Conservation (phyloP, 64 coral and sea anemone species). For the Platygyra sinensis region DNA sequence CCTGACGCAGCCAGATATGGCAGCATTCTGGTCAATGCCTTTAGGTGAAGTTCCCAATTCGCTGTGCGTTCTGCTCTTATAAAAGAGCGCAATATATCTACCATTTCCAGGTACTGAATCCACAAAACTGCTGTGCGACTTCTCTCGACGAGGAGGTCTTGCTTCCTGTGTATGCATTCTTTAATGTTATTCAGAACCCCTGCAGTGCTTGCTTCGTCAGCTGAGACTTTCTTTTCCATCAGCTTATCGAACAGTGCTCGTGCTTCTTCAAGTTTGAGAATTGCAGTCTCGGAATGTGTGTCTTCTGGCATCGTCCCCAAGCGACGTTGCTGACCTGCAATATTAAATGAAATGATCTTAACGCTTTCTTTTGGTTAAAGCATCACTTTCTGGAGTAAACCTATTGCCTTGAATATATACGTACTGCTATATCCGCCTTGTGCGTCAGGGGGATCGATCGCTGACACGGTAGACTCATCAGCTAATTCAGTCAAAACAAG, state of each 20-base stretch:
- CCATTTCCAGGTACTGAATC: conserved; percentile 58
- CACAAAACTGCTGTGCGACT: conserved; percentile 51
- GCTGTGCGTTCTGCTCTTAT: background rate
- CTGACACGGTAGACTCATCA: background rate
- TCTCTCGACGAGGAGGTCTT: conserved; percentile 24
- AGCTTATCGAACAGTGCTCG: conserved; percentile 30
- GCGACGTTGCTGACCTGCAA: background rate
- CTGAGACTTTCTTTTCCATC: conserved; percentile 35
- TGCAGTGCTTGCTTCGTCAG: conserved; percentile 20
- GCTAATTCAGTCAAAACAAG: background rate
- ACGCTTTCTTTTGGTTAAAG: background rate
- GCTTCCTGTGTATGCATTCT: conserved; percentile 31
- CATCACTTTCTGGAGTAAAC: background rate
- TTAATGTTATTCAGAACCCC: background rate
- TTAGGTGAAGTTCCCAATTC: conserved; percentile 9
- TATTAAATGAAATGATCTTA: conserved; percentile 6
- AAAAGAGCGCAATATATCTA: conserved; percentile 9
- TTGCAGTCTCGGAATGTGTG: background rate
- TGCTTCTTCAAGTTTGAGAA: conserved; percentile 7
- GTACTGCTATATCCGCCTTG: background rate
- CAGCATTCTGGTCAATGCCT: conserved; percentile 3
- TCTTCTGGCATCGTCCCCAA: background rate
- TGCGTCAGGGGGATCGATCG: background rate
- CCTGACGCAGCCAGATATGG: conserved; percentile 20
- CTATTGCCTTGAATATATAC: background rate